Conservation (phyloP, 2,113 vertebrate genomes). For the Crocuta crocuta region DNA sequence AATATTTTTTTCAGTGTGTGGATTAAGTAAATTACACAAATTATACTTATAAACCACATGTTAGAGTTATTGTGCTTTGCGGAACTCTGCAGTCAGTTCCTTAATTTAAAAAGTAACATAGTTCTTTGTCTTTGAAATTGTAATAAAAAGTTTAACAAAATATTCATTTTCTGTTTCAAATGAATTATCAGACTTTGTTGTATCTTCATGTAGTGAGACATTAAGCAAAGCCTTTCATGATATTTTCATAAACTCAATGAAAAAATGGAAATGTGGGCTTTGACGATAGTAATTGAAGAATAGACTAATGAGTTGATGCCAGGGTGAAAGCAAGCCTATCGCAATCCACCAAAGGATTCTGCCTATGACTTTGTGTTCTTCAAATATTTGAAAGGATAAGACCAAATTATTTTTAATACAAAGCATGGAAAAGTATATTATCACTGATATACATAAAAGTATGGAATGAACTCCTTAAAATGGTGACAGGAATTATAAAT, state of each 20-base stretch:
- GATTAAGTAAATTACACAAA: background rate
- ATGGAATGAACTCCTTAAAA: background rate
- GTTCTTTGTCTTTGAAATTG: constrained; percentile 21
- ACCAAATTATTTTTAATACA: constrained; percentile 20
- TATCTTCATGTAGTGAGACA: constrained; percentile 1
- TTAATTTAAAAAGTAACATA: background rate
- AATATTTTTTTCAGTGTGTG: background rate
- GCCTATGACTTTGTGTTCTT: background rate
- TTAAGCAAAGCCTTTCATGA: background rate
- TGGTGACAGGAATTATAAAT: constrained; percentile 2
- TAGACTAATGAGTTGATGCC: background rate
- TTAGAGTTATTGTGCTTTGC: constrained; percentile 14
- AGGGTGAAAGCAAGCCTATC: background rate
- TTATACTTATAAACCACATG: background rate
- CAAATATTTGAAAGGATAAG: background rate
- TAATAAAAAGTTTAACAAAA: background rate
- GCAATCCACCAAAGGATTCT: background rate
- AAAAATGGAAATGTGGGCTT: constrained; percentile 10
- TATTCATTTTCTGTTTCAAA: constrained; percentile 20
- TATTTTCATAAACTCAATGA: background rate
- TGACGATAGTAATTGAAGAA: background rate
- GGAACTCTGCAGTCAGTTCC: background rate
- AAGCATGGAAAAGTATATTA: background rate
- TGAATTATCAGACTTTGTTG: background rate
- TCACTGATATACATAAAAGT: background rate